A percentile compares a stretch with the other conserved stretches of the same genome.
Evolutionary conservation across 23 tunicate genomes (phyloP).

Genomic region (Halocynthia aurantium): DNA sequence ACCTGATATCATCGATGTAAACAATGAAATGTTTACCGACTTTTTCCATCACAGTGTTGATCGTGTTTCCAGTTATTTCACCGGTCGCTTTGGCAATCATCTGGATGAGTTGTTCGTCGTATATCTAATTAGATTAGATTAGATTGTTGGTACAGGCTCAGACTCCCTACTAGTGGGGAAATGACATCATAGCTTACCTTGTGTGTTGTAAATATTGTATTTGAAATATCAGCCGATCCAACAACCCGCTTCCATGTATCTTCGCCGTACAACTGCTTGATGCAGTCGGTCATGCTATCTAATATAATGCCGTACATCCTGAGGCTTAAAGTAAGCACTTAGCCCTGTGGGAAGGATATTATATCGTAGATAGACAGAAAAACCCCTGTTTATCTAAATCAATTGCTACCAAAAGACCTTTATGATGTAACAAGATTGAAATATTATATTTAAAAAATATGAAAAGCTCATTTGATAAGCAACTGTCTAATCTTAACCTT

Average conservation of each 20-base stretch:
- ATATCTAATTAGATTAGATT: constrained; percentile 8
- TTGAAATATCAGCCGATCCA: constrained; percentile 38
- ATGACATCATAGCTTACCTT: constrained; percentile 12
- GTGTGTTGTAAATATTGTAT: constrained; percentile 37
- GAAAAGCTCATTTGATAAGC: too few relatives aligned
- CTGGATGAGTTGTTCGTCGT: constrained; percentile 45
- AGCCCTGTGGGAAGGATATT: too few relatives aligned
- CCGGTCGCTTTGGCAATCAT: constrained; percentile 36
- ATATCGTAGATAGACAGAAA: too few relatives aligned
- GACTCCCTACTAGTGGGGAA: too few relatives aligned
- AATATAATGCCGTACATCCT: constrained; percentile 38
- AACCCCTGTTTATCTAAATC: too few relatives aligned
- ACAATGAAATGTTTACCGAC: constrained; percentile 35
- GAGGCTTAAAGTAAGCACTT: too few relatives aligned
- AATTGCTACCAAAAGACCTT: too few relatives aligned
- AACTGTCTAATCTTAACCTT: too few relatives aligned
- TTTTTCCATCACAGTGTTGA: constrained; percentile 27
- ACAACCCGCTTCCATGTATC: constrained; percentile 36
- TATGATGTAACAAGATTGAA: too few relatives aligned
- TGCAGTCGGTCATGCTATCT: constrained; percentile 43
- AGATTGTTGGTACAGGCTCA: background rate
- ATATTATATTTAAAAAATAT: too few relatives aligned
- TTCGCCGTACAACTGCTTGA: constrained; percentile 31
- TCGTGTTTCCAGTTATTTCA: constrained; percentile 21
- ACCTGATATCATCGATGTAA: constrained; percentile 41